Evolutionary conservation across 2,113 vertebrate species (phyloP).

Genomic region (Centropus bengalensis): DNA sequence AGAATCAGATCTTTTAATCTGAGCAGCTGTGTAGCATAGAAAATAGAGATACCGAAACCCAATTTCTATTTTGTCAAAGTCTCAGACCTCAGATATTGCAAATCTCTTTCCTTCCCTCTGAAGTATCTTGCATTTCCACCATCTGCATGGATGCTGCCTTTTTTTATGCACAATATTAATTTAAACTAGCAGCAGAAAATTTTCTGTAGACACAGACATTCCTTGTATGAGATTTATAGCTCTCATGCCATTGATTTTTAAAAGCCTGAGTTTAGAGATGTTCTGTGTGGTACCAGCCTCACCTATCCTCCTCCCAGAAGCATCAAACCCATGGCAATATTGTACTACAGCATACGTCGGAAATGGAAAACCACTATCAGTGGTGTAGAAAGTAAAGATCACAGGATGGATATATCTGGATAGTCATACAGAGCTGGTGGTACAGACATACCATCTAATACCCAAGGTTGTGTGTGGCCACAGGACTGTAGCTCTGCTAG

Average conservation of each 20-base stretch:
- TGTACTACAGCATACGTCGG: rapidly evolving
- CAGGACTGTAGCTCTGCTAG: not conserved
- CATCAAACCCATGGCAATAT: not conserved
- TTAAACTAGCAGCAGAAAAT: not conserved
- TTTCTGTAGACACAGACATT: not conserved
- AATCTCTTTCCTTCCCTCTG: not conserved
- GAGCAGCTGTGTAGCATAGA: not conserved
- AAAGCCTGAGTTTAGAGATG: not conserved
- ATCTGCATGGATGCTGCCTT: not conserved
- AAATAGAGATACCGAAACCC: not conserved
- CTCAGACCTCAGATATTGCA: not conserved
- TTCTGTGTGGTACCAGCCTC: not conserved
- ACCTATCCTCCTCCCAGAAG: not conserved
- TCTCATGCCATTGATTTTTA: not conserved
- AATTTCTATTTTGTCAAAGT: not conserved
- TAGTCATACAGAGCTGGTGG: not conserved
- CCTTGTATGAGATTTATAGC: not conserved
- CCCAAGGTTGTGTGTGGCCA: not conserved
- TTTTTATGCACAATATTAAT: not conserved
- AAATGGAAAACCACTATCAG: not conserved
- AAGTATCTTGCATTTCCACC: not conserved
- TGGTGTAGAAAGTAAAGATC: not conserved
- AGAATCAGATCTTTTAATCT: not conserved
- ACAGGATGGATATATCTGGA: rapidly evolving
- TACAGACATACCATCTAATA: not conserved